phyloP scores from a whole-genome alignment of 2,888 invertebrate genomes.

The Quadriops clusia region DNA sequence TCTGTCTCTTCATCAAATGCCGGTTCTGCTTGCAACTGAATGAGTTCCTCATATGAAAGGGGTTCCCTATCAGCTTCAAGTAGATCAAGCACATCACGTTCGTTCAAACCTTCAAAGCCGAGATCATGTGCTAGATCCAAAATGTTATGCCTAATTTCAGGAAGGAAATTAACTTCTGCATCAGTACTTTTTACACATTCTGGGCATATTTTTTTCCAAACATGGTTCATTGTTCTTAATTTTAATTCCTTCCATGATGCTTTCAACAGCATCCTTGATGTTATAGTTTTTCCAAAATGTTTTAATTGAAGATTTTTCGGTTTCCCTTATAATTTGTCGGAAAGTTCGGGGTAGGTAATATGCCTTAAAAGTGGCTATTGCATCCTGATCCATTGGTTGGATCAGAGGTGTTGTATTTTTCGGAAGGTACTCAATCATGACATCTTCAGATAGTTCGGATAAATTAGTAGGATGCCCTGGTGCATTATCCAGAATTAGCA shows the following conservation, averaged over 20 bases:
- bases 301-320: slow-evolving; percentile 16
- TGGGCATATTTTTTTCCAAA: slow-evolving; percentile 20
- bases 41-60: slow-evolving; percentile 19
- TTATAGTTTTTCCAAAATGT: slow-evolving; percentile 18
- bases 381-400: slow-evolving; percentile 18
- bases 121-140: slow-evolving; percentile 17
- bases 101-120: slow-evolving; percentile 18
- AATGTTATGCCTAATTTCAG: slow-evolving; percentile 16
- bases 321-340: slow-evolving; percentile 12
- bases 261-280: slow-evolving; percentile 18
- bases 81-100: slow-evolving; percentile 19
- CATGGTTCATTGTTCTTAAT: slow-evolving; percentile 19
- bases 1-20: slow-evolving; percentile 16
- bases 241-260: slow-evolving; percentile 20
- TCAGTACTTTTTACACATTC: slow-evolving; percentile 18
- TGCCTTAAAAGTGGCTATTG: slow-evolving; percentile 15
- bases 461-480: slow-evolving; percentile 14
- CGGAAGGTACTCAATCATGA: slow-evolving; percentile 13
- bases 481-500: slow-evolving; percentile 14
- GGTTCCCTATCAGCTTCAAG: slow-evolving; percentile 19
- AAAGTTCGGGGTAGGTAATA: slow-evolving; percentile 16
- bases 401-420: slow-evolving; percentile 18
- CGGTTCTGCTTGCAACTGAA: slow-evolving; percentile 16
- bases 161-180: slow-evolving; percentile 16
- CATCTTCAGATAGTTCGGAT: slow-evolving; percentile 15